Conservation (phyloP, 2,797 vertebrate genomes). For the Neosilurus mollespiculum region DNA sequence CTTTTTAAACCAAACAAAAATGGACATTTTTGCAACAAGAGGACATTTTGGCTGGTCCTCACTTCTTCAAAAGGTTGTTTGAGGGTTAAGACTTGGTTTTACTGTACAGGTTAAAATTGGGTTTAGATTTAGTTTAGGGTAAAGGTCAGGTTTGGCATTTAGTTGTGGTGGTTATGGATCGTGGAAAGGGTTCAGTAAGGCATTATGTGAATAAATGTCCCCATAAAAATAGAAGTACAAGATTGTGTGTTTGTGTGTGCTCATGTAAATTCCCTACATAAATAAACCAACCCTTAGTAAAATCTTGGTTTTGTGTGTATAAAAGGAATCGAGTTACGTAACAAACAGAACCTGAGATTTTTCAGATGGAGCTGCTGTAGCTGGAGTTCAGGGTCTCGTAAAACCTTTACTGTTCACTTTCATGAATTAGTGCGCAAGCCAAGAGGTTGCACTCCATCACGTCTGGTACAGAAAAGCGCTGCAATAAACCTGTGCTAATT, state of each 20-base stretch:
- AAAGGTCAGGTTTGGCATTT: too few relatives aligned
- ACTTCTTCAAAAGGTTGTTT: too few relatives aligned
- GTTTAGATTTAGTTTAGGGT: too few relatives aligned
- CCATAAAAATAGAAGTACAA: too few relatives aligned
- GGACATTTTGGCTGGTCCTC: too few relatives aligned
- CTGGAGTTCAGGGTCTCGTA: constrained; percentile 7
- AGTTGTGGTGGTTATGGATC: too few relatives aligned
- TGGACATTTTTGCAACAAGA: too few relatives aligned
- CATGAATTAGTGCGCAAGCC: background rate
- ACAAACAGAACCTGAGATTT: background rate
- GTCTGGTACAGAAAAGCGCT: background rate
- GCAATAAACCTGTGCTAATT: constrained; percentile 2
- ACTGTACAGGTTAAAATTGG: too few relatives aligned
- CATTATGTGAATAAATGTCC: too few relatives aligned
- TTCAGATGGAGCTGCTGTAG: background rate
- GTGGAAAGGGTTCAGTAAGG: too few relatives aligned
- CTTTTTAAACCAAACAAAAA: too few relatives aligned
- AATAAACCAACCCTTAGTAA: background rate
- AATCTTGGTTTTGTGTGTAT: background rate
- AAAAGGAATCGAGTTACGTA: background rate
- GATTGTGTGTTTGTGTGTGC: background rate
- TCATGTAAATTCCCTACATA: background rate
- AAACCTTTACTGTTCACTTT: constrained; percentile 10
- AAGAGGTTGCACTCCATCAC: background rate
- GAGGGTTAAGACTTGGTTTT: too few relatives aligned